Percentiles rank a stretch among this genome's conserved stretches.
Evolutionary conservation across 2,797 vertebrate species (phyloP).

Genomic region (Accipiter fasciatus): DNA sequence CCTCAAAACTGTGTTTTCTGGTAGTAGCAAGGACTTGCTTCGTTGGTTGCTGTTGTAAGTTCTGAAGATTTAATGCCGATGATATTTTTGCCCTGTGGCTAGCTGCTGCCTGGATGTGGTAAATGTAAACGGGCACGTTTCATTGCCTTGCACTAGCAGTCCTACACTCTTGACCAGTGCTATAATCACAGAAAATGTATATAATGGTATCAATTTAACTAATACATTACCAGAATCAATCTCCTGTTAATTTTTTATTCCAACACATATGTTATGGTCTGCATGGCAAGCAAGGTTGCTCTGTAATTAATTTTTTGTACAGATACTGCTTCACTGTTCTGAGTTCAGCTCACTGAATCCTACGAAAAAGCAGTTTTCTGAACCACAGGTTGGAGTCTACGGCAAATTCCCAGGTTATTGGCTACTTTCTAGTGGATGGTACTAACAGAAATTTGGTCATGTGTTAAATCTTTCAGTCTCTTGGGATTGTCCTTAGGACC

Average conservation of each 20-base stretch:
- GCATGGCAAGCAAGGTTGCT: background rate
- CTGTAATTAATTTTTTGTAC: background rate
- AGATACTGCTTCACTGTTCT: background rate
- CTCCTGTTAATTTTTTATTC: background rate
- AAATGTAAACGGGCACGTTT: background rate
- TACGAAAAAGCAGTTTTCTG: background rate
- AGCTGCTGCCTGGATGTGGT: background rate
- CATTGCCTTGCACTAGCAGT: background rate
- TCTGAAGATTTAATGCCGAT: background rate
- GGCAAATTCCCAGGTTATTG: background rate
- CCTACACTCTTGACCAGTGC: background rate
- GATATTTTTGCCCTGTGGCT: background rate
- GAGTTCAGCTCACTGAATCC: background rate
- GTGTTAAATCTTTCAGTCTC: background rate
- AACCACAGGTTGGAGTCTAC: background rate
- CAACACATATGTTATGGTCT: background rate
- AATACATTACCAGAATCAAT: background rate
- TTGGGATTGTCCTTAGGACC: background rate
- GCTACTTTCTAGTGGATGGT: background rate
- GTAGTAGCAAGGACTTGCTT: background rate
- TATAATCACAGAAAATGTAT: background rate
- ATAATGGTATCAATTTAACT: background rate
- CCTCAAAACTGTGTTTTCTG: background rate
- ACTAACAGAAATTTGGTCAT: background rate
- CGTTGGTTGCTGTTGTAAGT: background rate